Evolutionary conservation across 2,113 vertebrate species (phyloP), one percentile per base, ranked within the genome.

Genomic region (Microtus ochrogaster): DNA sequence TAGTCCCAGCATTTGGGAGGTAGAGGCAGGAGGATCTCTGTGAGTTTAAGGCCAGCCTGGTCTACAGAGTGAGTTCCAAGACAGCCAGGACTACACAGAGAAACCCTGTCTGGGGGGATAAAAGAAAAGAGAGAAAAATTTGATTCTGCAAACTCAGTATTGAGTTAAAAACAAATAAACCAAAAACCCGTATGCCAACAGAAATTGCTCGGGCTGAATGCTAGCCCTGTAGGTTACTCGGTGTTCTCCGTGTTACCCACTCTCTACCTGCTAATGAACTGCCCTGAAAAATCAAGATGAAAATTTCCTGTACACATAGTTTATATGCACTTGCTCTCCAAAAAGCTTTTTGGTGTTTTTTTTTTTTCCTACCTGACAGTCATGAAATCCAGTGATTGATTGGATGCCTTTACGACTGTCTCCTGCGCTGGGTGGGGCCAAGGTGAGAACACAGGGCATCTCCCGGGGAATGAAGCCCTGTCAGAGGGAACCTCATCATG

Each of bases 361-460:
- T 89, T 55, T 55, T 58, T 58, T 92, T 82, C 72, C 78, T 87
- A 28, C 2, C 1, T 55, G 76, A 86, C 4, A 84, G 73, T 78
- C 55, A 49, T n/a, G 72, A 74, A 93, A 87, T 73, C n/a, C 11
- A 16, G 88, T 73, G 77, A 85, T 10, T 41, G 21, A 61, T 39
- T 92, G 8, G 44, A 44, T 70, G n/a, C 9, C 73, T 96, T 86
- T 77, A 79, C 90, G 41, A 16, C 74, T 52, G 70, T 65, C 65
- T 96, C 65, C 94, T 90, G 26, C 41, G 78, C 68, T 52, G 72
- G 78, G 30, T 89, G 52, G 66, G 28, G 79, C 89, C 89, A 70
- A 86, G 85, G 33, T 89, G 73, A 94, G 81, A 88, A 95, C 52
- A 63, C 73, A 77, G 92, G 24, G 21, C 82, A 6, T 41, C 95